Percentiles rank a stretch among this genome's conserved stretches.
phyloP scores from a whole-genome alignment of 2,113 vertebrate species.

The Sardina pilchardus region DNA sequence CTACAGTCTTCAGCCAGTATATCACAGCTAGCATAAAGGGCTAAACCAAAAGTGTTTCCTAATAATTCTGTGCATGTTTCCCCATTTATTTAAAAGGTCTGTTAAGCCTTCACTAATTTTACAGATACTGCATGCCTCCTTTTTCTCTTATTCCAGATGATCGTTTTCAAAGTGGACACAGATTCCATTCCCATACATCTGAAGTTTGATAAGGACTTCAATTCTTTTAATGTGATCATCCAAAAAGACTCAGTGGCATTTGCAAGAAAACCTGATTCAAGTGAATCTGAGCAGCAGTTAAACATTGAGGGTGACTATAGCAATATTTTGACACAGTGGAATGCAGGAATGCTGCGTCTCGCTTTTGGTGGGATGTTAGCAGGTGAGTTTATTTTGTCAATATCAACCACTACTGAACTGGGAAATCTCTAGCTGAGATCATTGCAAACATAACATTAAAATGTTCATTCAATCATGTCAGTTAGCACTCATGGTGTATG shows the following conservation, averaged over 20 bases:
- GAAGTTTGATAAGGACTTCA: not conserved
- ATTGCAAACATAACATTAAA: too few species aligned
- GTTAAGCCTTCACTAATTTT: not conserved
- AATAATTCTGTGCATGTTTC: not conserved
- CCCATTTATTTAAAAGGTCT: not conserved
- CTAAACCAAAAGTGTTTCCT: not conserved
- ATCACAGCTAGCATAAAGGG: not conserved
- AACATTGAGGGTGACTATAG: not conserved
- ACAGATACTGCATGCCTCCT: not conserved
- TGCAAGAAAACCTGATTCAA: not conserved
- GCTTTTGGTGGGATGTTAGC: constrained; percentile 65
- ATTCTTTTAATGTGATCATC: not conserved
- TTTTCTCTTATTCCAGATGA: not conserved
- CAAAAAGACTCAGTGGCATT: not conserved
- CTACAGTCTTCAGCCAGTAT: not conserved
- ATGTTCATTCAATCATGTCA: too few species aligned
- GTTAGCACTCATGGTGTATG: too few species aligned
- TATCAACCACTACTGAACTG: not conserved
- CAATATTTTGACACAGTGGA: constrained; percentile 56
- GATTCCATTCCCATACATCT: not conserved
- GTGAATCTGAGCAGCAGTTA: not conserved
- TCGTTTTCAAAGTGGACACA: not conserved
- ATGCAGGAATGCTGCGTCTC: constrained; percentile 51
- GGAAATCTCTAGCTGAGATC: not conserved
- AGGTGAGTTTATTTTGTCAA: constrained; percentile 59